Conservation (phyloP, 2,797 vertebrate species). For the Pangasius larnaudii region DNA sequence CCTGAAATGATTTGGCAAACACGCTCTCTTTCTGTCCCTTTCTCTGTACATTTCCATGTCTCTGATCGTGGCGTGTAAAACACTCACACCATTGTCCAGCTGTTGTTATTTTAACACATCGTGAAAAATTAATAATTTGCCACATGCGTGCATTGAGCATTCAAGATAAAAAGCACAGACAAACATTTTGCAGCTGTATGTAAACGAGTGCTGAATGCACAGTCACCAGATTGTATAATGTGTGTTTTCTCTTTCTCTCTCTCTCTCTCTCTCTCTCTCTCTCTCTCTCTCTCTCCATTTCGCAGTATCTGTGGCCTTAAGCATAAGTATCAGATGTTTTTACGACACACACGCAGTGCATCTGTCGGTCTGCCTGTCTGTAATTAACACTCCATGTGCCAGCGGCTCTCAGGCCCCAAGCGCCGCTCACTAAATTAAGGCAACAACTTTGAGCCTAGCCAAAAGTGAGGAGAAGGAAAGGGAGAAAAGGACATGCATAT, state of each 20-base stretch:
- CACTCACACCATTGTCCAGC: constrained; percentile 33
- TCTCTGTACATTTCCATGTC: background rate
- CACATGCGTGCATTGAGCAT: constrained; percentile 18
- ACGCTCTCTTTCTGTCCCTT: background rate
- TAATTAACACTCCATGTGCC: constrained; percentile 60
- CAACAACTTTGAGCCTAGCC: background rate
- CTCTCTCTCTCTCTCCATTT: background rate
- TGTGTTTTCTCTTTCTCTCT: constrained; percentile 11
- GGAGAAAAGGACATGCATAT: constrained; percentile 2
- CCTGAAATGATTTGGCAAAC: background rate
- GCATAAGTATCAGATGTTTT: constrained; percentile 65
- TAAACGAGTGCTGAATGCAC: constrained; percentile 28
- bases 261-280: constrained; percentile 1
- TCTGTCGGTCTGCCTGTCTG: constrained; percentile 64
- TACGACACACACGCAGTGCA: constrained; percentile 57
- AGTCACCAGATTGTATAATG: constrained; percentile 15
- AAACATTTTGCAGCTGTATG: constrained; percentile 50
- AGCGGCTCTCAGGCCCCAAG: constrained; percentile 43
- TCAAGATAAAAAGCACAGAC: constrained; percentile 21
- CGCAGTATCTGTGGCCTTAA: constrained; percentile 51
- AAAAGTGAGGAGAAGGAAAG: background rate
- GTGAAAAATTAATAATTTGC: constrained; percentile 50
- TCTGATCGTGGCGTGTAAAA: background rate
- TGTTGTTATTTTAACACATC: constrained; percentile 46
- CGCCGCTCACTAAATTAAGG: constrained; percentile 46